These are phyloP conservation scores for Micromesistius poutassou DNA, from an alignment of 2,797 vertebrate species.

Conservation along the genomic window DNA sequence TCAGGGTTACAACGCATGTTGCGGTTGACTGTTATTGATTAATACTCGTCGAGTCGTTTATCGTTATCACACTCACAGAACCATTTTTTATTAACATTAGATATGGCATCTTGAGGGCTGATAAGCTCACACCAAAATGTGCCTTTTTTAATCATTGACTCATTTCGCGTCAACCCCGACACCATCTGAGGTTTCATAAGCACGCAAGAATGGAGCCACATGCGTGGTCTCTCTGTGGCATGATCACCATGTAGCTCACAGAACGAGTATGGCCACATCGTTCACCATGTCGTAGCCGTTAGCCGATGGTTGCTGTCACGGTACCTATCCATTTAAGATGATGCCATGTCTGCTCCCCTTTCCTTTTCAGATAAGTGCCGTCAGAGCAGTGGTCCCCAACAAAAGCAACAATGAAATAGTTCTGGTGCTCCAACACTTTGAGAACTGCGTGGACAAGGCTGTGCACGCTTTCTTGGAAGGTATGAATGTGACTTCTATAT, in stretches of 20 bases:
- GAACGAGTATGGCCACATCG: background rate
- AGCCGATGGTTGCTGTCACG: background rate
- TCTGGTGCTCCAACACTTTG: conserved; percentile 93
- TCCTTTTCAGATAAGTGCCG: conserved; percentile 82
- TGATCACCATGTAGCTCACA: background rate
- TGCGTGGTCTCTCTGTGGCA: background rate
- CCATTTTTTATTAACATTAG: too few species aligned
- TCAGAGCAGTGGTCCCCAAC: conserved; percentile 91
- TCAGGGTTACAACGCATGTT: background rate
- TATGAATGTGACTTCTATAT: conserved; percentile 54
- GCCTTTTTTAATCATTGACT: background rate
- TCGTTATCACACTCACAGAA: background rate
- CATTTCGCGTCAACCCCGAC: background rate
- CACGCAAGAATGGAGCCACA: background rate
- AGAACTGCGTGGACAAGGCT: conserved; percentile 90
- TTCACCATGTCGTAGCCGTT: background rate
- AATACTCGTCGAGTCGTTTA: background rate
- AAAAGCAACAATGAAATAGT: conserved; percentile 97
- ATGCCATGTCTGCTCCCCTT: background rate
- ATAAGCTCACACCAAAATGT: background rate
- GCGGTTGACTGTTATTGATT: background rate
- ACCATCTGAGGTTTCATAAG: background rate
- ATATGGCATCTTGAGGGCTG: background rate
- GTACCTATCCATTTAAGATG: background rate
- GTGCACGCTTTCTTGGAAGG: conserved; percentile 97